Percentiles rank a stretch among this genome's conserved stretches.
phyloP scores from a whole-genome alignment of 2,113 vertebrate genomes.

The Cnemophilus loriae region DNA sequence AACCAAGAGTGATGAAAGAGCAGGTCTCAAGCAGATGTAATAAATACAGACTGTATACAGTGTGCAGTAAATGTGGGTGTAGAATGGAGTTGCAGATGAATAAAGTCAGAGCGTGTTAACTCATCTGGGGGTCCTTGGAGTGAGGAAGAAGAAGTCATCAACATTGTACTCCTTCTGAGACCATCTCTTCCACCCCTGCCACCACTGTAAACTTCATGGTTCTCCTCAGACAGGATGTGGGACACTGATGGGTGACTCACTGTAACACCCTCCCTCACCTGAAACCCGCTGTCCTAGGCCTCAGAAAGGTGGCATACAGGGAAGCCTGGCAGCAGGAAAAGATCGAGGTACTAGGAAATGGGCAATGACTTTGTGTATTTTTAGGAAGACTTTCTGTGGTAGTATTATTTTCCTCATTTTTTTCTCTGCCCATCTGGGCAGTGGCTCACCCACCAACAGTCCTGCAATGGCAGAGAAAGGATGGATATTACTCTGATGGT shows the following conservation, averaged over 20 bases:
- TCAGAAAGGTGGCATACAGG: neutral
- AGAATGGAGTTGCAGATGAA: neutral
- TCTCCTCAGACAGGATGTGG: neutral
- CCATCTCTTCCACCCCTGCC: neutral
- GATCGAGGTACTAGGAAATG: neutral
- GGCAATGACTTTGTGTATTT: neutral
- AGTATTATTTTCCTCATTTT: neutral
- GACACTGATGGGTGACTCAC: accelerated
- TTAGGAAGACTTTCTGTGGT: neutral
- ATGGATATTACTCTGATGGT: neutral
- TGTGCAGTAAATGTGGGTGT: neutral
- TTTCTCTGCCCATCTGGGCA: neutral
- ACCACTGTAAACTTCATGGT: neutral
- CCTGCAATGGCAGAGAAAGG: neutral
- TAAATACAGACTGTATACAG: accelerated
- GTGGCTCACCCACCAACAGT: neutral
- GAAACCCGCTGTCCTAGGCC: neutral
- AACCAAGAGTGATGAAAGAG: neutral
- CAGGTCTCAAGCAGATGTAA: neutral
- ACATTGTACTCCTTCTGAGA: neutral
- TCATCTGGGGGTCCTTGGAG: neutral
- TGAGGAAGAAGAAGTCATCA: neutral
- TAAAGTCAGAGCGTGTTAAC: neutral
- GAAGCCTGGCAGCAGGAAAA: neutral
- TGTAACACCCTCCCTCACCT: neutral